These are phyloP conservation scores for Hydractinia echinata DNA, from an alignment of 30 jellyfish, hydroid and myxozoan genomes.

Conservation along the genomic window DNA sequence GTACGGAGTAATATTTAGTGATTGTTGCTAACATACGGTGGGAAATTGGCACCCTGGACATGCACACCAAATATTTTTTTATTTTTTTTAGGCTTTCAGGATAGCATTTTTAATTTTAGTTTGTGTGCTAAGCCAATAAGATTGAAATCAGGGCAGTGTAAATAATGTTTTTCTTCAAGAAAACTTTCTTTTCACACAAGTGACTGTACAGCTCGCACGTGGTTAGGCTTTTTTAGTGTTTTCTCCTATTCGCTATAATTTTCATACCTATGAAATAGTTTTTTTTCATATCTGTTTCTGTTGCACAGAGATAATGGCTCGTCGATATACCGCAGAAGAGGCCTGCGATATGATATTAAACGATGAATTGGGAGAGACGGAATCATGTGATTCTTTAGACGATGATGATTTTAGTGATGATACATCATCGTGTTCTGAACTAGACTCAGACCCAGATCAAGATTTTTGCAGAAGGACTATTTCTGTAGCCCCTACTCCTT, in stretches of 20 bases:
- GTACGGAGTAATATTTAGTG: too few relatives aligned
- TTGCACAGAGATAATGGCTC: slow-evolving; percentile 8
- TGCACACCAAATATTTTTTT: too few relatives aligned
- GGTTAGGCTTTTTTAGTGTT: too few relatives aligned
- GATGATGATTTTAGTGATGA: neutral
- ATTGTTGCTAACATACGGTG: too few relatives aligned
- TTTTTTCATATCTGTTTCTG: slow-evolving; percentile 5
- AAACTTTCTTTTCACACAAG: too few relatives aligned
- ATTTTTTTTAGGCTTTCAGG: too few relatives aligned
- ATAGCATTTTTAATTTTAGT: too few relatives aligned
- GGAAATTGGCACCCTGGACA: too few relatives aligned
- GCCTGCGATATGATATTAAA: neutral
- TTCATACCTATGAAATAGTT: neutral
- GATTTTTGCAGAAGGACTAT: slow-evolving; percentile 18
- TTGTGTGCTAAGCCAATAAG: too few relatives aligned
- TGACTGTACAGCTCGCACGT: too few relatives aligned
- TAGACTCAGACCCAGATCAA: slow-evolving; percentile 18
- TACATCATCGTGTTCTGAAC: slow-evolving; percentile 7
- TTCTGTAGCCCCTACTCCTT: slow-evolving; percentile 18
- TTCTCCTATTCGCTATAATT: neutral
- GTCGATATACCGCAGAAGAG: slow-evolving; percentile 22
- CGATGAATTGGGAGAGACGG: slow-evolving; percentile 21
- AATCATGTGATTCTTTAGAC: slow-evolving; percentile 10
- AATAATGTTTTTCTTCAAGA: too few relatives aligned
- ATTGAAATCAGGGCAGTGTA: too few relatives aligned